Base-by-base conservation (phyloP, 2,888 invertebrate genomes). In the Macrosoma leucophasiata region DNA sequence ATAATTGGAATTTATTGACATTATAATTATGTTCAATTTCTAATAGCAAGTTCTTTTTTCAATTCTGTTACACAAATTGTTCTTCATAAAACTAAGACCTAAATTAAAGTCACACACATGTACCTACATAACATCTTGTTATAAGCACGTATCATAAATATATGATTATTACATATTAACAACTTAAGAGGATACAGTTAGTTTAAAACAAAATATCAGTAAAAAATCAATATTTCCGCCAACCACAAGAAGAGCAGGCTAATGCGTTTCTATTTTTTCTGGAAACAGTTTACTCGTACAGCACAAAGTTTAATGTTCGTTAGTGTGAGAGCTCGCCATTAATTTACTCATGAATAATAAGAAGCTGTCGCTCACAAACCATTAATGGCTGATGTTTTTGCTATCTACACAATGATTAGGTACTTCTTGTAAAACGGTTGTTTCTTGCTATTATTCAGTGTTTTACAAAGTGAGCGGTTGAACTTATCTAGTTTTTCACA, bases 261-360 rank as follows among this genome's bases (percentile, higher is more conserved):
- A n/a, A n/a, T n/a, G 41, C 33, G 38, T 36, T 38, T 43, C 40
- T 40, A 37, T 43, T 41, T 43, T 40, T 32, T 32, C 18, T 33
- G 33, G 20, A 17, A 25, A 33, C 28, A 29, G 31, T 41, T 38
- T 43, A 43, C 38, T 43, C 35, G 37, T 44, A 39, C 39, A n/a
- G n/a, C 43, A 42, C 31, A 39, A 43, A 41, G 46, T 43, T 47
- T 47, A 43, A 47, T 40, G 48, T 44, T 40, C 43, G 44, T 41
- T 38, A 41, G 36, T 47, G 39, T 46, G 43, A 45, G 50, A 51
- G 46, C 51, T 52, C 52, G 61, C 66, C 63, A 70, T 70, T 76
- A 73, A 73, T 71, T 63, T 54, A 50, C 72, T 72, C 67, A 76
- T 78, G 77, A 75, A 79, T 78, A 77, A 65, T 70, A 73, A 73